phyloP scores from a whole-genome alignment of 2,888 invertebrate species.

The Mythimna pallens region DNA sequence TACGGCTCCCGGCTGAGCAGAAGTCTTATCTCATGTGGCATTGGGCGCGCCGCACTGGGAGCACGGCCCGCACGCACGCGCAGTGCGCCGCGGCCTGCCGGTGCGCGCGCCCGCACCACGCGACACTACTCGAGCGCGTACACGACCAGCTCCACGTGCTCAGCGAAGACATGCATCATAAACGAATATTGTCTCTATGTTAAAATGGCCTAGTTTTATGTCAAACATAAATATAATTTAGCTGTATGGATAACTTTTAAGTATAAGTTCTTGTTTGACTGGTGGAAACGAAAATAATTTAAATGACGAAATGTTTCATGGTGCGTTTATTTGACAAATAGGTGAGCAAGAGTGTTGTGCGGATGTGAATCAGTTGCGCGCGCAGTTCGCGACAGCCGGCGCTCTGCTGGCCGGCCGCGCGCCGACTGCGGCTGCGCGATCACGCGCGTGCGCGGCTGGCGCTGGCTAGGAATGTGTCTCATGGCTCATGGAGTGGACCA shows the following conservation, averaged over 20 bases:
- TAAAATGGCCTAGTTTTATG: background rate
- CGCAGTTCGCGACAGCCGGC: slow-evolving; percentile 1
- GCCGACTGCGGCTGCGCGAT: no score
- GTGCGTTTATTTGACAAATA: background rate
- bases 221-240: background rate
- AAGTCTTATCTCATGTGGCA: background rate
- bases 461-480: no score
- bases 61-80: background rate
- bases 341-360: slow-evolving; percentile 11
- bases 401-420: background rate
- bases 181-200: background rate
- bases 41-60: background rate
- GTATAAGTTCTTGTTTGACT: background rate
- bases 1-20: background rate
- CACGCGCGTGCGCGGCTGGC: no score
- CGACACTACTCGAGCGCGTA: background rate
- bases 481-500: background rate
- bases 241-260: no score
- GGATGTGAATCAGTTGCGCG: background rate
- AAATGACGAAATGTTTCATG: background rate
- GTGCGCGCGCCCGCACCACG: slow-evolving; percentile 27
- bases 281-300: background rate
- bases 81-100: slow-evolving; percentile 42
- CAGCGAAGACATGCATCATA: background rate
- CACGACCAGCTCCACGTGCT: background rate